Percentiles rank a stretch among this genome's conserved stretches.
These are phyloP conservation scores for Zaprionus taronus DNA, from an alignment of 1,140 invertebrate genomes.

Conservation along the genomic window DNA sequence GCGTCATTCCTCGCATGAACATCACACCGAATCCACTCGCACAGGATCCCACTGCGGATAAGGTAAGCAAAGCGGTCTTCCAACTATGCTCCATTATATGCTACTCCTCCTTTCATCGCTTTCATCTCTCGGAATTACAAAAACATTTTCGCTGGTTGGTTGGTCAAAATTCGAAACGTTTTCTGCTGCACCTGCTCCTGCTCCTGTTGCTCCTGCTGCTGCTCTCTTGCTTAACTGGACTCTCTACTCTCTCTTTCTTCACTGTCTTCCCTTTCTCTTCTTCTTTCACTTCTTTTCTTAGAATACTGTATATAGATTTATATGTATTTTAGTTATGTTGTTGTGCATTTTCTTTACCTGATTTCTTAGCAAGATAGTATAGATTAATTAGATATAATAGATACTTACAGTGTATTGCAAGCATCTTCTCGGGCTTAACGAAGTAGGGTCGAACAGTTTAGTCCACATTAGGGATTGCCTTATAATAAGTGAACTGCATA, in stretches of 20 bases:
- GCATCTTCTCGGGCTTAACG: no score
- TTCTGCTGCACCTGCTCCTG: constrained; percentile 9
- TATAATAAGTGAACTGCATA: no score
- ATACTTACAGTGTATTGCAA: no score
- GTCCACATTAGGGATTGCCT: no score
- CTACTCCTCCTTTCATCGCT: constrained; percentile 38
- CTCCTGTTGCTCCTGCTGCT: background rate
- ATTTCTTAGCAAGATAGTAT: no score
- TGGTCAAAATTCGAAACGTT: constrained; percentile 72
- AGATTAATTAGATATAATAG: no score
- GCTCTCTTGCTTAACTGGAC: background rate
- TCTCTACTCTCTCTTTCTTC: background rate
- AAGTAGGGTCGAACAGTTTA: no score
- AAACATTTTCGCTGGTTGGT: constrained; percentile 78
- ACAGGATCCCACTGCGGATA: constrained; percentile 84
- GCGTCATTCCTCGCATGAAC: constrained; percentile 87
- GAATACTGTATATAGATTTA: background rate
- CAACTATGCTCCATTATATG: constrained; percentile 11
- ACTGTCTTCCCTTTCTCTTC: no score
- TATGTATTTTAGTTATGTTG: background rate
- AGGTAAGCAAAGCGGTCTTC: constrained; percentile 63
- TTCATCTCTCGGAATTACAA: constrained; percentile 28
- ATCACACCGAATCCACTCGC: constrained; percentile 90
- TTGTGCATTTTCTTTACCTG: no score
- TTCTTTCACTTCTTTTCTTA: background rate